Evolutionary conservation across 2,888 invertebrate genomes (phyloP), one percentile per base, ranked within the genome.

Genomic region (Clostera curtula): DNA sequence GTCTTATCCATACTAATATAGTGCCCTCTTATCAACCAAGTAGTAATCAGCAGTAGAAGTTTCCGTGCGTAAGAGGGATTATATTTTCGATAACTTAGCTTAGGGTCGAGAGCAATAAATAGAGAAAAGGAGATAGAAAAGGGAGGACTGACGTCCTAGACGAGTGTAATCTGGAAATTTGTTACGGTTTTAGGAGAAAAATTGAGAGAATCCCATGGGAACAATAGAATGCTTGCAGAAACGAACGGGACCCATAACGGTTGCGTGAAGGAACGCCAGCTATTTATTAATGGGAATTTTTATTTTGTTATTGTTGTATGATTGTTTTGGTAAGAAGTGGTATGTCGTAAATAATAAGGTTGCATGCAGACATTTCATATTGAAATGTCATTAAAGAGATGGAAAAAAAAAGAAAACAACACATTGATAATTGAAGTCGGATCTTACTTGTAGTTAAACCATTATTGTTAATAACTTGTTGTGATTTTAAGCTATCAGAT

Each of bases 41-140:
- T 71, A 74, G 74, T 77, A 79, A 83, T 83, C 80, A 80, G 74
- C 66, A 61, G 64, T 64, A 65, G 71, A 77, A 76, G 67, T 80
- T 79, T 72, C 57, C 66, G 58, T 64, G 68, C 71, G 73, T 71
- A 70, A 68, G 76, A 77, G 75, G 80, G 75, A 83, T 83, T 80
- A 80, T 79, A 74, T 79, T 82, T 77, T 80, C 79, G 73, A 82
- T 79, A 83, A 76, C 72, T 77, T 72, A 62, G 68, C 71, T 59
- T 62, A 64, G 82, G 83, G 79, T 69, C 58, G 60, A 51, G 48
- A 43, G 73, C 74, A 77, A 80, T 83, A 83, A 77, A 77, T 76
- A 79, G 61, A 67, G 66, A 57, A 70, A 62, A 59, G 62, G 60
- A 66, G 67, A 68, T 59, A 56, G 59, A 55, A 58, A 62, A 59